Evolutionary conservation across 1,140 invertebrate species (phyloP), one percentile per base, ranked within the genome.

Genomic region (Cotesia vestalis): DNA sequence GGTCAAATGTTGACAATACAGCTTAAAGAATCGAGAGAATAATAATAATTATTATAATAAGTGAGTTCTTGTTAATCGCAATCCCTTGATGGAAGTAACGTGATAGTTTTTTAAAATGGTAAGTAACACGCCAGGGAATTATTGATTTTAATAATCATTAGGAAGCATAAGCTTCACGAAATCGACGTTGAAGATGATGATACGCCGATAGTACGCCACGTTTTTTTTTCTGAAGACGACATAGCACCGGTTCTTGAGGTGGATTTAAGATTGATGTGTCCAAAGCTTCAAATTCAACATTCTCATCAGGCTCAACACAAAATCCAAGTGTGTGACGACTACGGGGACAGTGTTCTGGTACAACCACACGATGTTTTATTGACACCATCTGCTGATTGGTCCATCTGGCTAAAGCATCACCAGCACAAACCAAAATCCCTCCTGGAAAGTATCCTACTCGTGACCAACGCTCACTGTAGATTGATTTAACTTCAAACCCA

Each of bases 401-500:
- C 94, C 93, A 95, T 52, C 89, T 88, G 59, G 92, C 91, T 46
- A 96, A 81, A 61, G 95, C 88, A 78, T 95, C 92, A 20, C 94
- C 94, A 27, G 92, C 90, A 78, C 94, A 94, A 36, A 95, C 88
- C 14, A 95, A 84, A 74, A 95, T 91, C 8, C 94, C 91, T 38
- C 92, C 92, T 0, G 92, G 92, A 36, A 95, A 87, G 78, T 95
- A 93, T 0, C 92, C 91, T 0, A 94, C 93, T 35, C 90, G 88
- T 75, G 91, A 87, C 92, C 93, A 96, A 73, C 91, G 90, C 27
- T 91, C 90, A 71, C 91, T 90, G 61, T 87, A 87, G 8, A 89
- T 89, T 64, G 90, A 82, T 79, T 91, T 90, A 20, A 92, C 89
- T 84, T 92, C 89, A 36, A 89, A 75, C 14, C 90, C 90, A 40